A percentile compares a stretch with the other conserved stretches of the same genome.
Conservation (phyloP, 2,888 invertebrate genomes). For the Proisotoma minuta region DNA sequence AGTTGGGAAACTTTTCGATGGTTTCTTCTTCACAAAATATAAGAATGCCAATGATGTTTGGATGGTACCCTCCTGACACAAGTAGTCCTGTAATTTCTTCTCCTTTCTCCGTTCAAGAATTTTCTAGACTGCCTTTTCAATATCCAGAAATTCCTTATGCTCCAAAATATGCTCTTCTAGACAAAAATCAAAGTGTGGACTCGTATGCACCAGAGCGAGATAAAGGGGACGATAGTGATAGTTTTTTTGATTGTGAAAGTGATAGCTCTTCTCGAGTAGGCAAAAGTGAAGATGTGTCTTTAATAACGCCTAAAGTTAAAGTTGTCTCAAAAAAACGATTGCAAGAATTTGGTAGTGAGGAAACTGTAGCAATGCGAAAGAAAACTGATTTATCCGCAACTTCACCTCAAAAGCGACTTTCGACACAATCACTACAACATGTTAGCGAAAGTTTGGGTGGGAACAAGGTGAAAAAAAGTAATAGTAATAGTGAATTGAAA, state of each 20-base stretch:
- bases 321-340: constrained; percentile 31
- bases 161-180: neutral
- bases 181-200: neutral
- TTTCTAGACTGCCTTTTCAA: constrained; percentile 4
- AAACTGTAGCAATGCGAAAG: neutral
- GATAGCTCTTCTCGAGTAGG: constrained; percentile 8
- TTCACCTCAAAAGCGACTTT: constrained; percentile 19
- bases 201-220: neutral
- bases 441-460: neutral
- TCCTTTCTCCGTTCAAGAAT: constrained; percentile 4
- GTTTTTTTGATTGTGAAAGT: constrained; percentile 43
- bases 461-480: constrained; percentile 32
- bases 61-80: constrained; percentile 41
- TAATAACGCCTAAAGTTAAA: constrained; percentile 20
- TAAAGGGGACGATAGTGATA: constrained; percentile 30
- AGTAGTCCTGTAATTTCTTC: constrained; percentile 29
- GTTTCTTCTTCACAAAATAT: constrained; percentile 39
- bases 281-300: neutral
- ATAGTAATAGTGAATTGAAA: constrained; percentile 30
- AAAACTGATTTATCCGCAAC: constrained; percentile 14
- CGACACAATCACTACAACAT: constrained; percentile 27
- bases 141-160: neutral
- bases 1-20: constrained; percentile 43
- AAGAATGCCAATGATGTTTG: constrained; percentile 40
- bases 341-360: constrained; percentile 20